Evolutionary conservation across 2,888 invertebrate species (phyloP).

Genomic region (Asteroscopus sphinx): DNA sequence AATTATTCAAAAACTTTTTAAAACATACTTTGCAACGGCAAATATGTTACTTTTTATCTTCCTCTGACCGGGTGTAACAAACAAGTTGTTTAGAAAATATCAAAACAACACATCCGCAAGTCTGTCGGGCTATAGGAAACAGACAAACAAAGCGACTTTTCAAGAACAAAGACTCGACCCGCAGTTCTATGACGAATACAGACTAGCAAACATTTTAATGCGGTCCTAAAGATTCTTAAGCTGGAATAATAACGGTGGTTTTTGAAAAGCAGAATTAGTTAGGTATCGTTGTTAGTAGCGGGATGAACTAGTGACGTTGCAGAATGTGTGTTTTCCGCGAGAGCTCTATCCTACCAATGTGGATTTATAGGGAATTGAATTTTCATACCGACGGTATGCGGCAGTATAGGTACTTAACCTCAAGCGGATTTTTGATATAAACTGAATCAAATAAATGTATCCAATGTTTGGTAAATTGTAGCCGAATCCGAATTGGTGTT

Average conservation of each 20-base stretch:
- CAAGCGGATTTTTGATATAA: conserved; percentile 7
- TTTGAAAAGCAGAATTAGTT: conserved; percentile 25
- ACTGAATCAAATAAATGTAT: conserved; percentile 12
- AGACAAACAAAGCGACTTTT: conserved; percentile 76
- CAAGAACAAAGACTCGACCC: conserved; percentile 75
- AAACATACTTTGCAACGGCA: conserved; percentile 22
- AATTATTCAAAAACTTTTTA: conserved; percentile 41
- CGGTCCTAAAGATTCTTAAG: conserved; percentile 38
- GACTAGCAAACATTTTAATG: conserved; percentile 59
- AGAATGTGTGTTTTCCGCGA: conserved; percentile 69
- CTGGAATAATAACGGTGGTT: conserved; percentile 38
- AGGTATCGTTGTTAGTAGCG: conserved; percentile 17
- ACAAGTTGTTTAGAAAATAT: conserved; percentile 72
- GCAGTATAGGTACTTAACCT: neutral
- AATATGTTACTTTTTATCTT: conserved; percentile 52
- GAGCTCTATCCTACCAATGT: conserved; percentile 54
- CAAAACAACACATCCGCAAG: conserved; percentile 68
- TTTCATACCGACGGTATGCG: conserved; percentile 31
- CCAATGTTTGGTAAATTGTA: neutral
- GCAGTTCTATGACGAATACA: conserved; percentile 69
- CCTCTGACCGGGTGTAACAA: conserved; percentile 49
- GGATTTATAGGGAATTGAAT: conserved; percentile 63
- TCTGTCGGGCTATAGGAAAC: conserved; percentile 64
- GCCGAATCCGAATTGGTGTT: neutral
- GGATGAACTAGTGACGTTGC: conserved; percentile 64